Base-by-base conservation (phyloP, 1,140 invertebrate species). In the Drosophila seguyi region DNA sequence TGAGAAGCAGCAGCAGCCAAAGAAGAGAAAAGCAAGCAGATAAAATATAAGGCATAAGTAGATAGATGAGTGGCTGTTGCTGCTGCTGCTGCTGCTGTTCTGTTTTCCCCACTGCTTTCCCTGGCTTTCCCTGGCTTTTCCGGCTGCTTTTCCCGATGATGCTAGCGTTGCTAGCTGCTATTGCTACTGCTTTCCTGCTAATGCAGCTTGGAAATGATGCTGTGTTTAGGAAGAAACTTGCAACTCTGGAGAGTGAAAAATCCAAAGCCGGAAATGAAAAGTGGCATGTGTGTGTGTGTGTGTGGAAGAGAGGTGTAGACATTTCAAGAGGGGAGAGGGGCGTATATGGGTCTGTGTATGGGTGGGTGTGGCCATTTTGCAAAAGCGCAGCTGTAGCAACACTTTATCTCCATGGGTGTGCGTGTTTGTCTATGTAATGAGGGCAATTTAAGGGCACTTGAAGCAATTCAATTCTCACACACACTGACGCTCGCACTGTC, bases 381-480 rank as follows among this genome's bases (percentile, higher is more conserved):
- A 84, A 84, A 84, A 84, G 81, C 81, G 69, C 82, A 86, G 82
- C 82, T 86, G 83, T 75, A 77, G 78, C 83, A 78, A 81, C 79
- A 82, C 65, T 79, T 86, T 81, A 75, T 69, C 73, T 79, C 59
- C 47, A 53, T 75, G 55, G 59, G 55, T 67, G 44, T 79, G 71
- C 75, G 67, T 83, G 84, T 83, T 80, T 87, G 79, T 77, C 84
- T 87, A 87, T 83, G 84, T 84, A 88, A 88, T 88, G 80, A 88
- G 80, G 84, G 73, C 84, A 88, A 88, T 88, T 88, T 88, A 84
- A 88, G 84, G 66, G 69, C 74, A 88, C 84, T 88, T 88, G 59
- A 88, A 80, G 84, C 84, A 88, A 88, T 88, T 88, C 84, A 88
- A 88, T 88, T 88, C 80, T 80, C 80, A 80, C 79, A 83, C 73